Percentiles rank a stretch among this genome's conserved stretches.
Conservation (phyloP, 2,888 invertebrate genomes). For the Cephonodes hylas region DNA sequence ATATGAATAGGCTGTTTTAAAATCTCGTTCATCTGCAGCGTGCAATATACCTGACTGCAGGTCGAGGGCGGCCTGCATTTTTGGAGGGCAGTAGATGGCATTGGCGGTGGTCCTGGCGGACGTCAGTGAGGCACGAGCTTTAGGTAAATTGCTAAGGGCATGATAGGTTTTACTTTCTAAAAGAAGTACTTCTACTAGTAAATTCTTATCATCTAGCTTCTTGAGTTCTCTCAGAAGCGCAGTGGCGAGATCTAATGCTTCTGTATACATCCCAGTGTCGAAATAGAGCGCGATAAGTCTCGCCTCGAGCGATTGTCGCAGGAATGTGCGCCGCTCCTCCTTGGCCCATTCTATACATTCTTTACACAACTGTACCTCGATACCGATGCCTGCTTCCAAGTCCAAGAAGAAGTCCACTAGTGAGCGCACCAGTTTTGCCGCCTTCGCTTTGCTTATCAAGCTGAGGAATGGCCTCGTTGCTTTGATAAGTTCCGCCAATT, state of each 20-base stretch:
- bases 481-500: constrained; percentile 95
- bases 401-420: constrained; percentile 98
- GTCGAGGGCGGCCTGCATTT: constrained; percentile 98
- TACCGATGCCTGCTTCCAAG: constrained; percentile 97
- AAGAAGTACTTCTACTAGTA: constrained; percentile 98
- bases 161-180: constrained; percentile 99
- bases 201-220: constrained; percentile 99
- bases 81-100: constrained; percentile 99
- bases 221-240: constrained; percentile 96
- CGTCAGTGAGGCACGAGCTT: constrained; percentile 97
- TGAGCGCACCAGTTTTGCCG: constrained; percentile 97
- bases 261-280: constrained; percentile 93
- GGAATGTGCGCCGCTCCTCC: constrained; percentile 97
- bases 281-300: constrained; percentile 96
- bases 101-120: constrained; percentile 99
- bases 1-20: constrained; percentile 99
- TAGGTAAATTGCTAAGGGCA: constrained; percentile 97
- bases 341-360: constrained; percentile 99
- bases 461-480: constrained; percentile 97
- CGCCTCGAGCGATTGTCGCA: constrained; percentile 97
- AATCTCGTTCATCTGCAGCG: constrained; percentile 99
- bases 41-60: constrained; percentile 98
- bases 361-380: constrained; percentile 95
- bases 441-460: constrained; percentile 98
- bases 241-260: constrained; percentile 91